phyloP scores from a whole-genome alignment of 2,113 vertebrate genomes.

The Tragelaphus scriptus region DNA sequence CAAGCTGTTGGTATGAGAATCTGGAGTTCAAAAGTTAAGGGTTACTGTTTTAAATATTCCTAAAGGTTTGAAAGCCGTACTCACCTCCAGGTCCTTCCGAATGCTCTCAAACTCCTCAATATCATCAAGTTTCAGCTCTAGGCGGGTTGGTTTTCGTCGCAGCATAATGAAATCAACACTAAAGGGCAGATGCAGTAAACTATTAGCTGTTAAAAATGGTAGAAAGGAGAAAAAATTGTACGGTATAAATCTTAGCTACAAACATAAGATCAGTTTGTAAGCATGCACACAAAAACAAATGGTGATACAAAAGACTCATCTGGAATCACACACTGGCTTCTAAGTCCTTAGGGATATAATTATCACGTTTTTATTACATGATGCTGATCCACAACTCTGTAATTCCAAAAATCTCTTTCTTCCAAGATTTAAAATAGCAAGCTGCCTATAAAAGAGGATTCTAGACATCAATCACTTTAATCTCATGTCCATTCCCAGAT shows the following conservation, averaged over 20 bases:
- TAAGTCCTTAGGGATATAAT: background rate
- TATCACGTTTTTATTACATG: background rate
- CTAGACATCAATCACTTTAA: conserved; percentile 13
- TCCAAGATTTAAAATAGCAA: conserved; percentile 24
- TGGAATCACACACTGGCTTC: background rate
- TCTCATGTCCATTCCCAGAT: background rate
- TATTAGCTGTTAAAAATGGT: conserved; percentile 1
- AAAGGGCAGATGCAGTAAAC: background rate
- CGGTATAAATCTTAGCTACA: background rate
- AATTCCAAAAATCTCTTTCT: background rate
- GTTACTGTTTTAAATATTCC: background rate
- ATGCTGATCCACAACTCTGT: background rate
- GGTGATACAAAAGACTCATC: background rate
- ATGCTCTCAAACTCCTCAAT: conserved; percentile 95
- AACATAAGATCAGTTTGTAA: background rate
- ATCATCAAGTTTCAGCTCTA: conserved; percentile 96
- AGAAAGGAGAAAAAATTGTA: background rate
- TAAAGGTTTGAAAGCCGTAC: background rate
- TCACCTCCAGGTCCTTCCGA: conserved; percentile 95
- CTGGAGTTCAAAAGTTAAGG: background rate
- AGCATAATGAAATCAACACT: conserved; percentile 81
- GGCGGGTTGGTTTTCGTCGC: conserved; percentile 92
- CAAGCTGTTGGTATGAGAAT: background rate
- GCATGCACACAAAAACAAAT: background rate
- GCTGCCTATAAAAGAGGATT: background rate